Evolutionary conservation across 2,888 invertebrate species (phyloP), one percentile per base, ranked within the genome.

Genomic region (Brenthis daphne): DNA sequence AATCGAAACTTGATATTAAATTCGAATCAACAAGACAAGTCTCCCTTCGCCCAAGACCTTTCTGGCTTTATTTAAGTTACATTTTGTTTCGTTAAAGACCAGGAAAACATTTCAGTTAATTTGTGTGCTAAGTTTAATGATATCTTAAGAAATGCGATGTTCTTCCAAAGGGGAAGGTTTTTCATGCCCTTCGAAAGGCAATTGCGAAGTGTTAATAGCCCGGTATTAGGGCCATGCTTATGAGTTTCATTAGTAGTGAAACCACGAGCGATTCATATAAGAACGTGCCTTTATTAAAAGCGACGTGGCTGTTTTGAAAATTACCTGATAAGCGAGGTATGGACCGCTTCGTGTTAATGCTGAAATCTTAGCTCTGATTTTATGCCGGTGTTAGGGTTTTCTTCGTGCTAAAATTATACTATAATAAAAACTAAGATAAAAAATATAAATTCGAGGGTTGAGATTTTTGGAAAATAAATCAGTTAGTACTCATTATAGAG

Each of bases 231-330:
- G 77, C 85, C 87, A 86, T 89, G 86, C 86, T 89, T 88, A 90
- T 89, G 87, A 90, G 84, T 88, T 88, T 89, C 88, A 90, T 90
- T 89, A 91, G 85, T 80, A 83, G 82, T 79, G 82, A 83, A 88
- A 86, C 88, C 86, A 82, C 86, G 80, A 87, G 85, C 86, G 87
- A 89, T 90, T 88, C 88, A 86, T 88, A 85, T 87, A 83, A 85
- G 85, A 78, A 91, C 89, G 90, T 89, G 90, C 85, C 82, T 85
- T 88, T 87, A 87, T 90, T 89, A 90, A 80, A 84, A 82, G 82
- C 77, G 83, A 90, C 89, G 89, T 89, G 90, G 86, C 84, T 86
- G 83, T 86, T 85, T 87, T 90, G 83, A 82, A 85, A 89, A 90
- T 88, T 82, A 82, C 87, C 83, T 82, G 72, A 70, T 72, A 72